Conservation (phyloP, 2,113 vertebrate genomes). For the Actinemys pallida region DNA sequence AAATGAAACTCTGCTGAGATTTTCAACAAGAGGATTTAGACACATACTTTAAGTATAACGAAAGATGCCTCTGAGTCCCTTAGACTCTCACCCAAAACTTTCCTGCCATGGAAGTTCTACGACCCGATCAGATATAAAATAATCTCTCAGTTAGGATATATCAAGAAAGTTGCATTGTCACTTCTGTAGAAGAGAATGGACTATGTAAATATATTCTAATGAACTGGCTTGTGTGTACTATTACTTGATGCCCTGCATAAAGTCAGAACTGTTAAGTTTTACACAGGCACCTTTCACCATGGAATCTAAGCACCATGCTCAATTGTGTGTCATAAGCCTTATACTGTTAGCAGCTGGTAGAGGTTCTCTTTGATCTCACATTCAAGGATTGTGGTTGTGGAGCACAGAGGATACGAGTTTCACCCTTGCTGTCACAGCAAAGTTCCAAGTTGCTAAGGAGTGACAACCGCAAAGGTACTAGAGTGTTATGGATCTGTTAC, state of each 20-base stretch:
- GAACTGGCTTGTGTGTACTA: not conserved
- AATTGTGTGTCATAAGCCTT: not conserved
- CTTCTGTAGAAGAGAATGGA: not conserved
- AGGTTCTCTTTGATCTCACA: constrained; percentile 20
- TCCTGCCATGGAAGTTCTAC: not conserved
- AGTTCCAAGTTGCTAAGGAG: constrained; percentile 7
- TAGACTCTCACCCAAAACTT: not conserved
- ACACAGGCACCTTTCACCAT: rapidly evolving
- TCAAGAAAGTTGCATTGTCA: not conserved
- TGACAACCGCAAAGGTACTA: not conserved
- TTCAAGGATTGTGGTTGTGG: not conserved
- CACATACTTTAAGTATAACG: not conserved
- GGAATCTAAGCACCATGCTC: not conserved
- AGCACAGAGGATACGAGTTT: constrained; percentile 4
- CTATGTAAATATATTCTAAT: not conserved
- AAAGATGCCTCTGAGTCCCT: not conserved
- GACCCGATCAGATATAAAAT: not conserved
- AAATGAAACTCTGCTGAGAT: not conserved
- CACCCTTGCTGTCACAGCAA: constrained; percentile 32
- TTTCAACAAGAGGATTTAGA: not conserved
- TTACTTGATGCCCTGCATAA: not conserved
- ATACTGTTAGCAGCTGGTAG: not conserved
- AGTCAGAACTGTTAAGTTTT: not conserved
- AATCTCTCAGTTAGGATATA: not conserved
- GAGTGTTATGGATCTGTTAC: not conserved